These are phyloP conservation scores for Monopis laevigella DNA, from an alignment of 2,888 invertebrate species.

Conservation along the genomic window DNA sequence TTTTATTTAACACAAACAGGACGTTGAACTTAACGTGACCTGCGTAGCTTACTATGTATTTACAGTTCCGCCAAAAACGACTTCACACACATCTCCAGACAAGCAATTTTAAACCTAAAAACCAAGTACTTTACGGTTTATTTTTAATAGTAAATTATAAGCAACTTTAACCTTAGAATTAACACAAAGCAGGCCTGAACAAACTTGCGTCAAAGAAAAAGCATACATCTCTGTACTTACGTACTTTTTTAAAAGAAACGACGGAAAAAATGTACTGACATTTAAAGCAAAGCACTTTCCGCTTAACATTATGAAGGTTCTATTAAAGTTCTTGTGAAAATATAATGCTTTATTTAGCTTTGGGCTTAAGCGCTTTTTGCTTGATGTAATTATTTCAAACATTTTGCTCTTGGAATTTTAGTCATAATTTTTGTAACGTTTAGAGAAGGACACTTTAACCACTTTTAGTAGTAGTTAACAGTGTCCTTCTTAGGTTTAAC, in stretches of 20 bases:
- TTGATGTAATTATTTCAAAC: no score
- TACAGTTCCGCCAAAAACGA: background rate
- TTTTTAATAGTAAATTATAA: background rate
- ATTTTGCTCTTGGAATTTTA: no score
- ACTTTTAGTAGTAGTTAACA: no score
- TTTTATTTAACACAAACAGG: background rate
- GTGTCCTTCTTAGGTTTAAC: no score
- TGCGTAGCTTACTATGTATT: conserved; percentile 3
- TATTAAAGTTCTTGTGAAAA: no score
- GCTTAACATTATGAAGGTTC: no score
- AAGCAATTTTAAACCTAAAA: no score
- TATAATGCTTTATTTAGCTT: no score
- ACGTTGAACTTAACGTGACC: conserved; percentile 8
- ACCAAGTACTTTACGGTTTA: background rate
- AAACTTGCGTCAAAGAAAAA: conserved; percentile 7
- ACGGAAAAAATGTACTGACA: background rate
- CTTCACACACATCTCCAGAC: background rate
- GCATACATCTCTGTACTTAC: conserved; percentile 7
- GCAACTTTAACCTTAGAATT: background rate
- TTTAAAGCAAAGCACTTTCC: conserved; percentile 2
- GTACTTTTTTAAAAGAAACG: conserved; percentile 4
- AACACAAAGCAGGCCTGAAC: conserved; percentile 2
- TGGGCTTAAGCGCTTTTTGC: no score
- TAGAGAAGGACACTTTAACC: no score
- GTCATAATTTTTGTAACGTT: no score